Base-by-base conservation (phyloP, 37 sponge, comb jelly and placozoan genomes). In the Oscarella lobularis region DNA sequence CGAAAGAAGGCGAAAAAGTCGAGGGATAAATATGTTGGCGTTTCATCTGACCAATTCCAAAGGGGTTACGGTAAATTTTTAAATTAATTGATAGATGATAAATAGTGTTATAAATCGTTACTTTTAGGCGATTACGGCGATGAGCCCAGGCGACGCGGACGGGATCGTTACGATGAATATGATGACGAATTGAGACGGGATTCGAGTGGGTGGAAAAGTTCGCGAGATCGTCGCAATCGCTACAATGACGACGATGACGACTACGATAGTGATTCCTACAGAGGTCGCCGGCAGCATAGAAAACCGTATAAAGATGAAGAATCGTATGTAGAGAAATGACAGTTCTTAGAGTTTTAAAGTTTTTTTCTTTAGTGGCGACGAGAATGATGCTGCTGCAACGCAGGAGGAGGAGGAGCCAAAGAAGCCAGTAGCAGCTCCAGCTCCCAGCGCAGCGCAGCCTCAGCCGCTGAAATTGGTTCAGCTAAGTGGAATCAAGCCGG, bases 11-110 rank as follows among this genome's bases (percentile, higher is more conserved):
- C 99, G 37, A 86, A 86, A 54, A 81, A 84, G 38, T 85, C 87
- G 66, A 82, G 92, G 39, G 99, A 98, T 72, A 98, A 98, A 78
- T 98, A 82, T 77, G 86, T 93, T 37, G 99, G 99, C 20, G 78
- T 84, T 40, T 98, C 99, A 20, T 83, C 89, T 6, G 84, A 90
- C 0, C 87, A 90, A 39, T 67, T 78, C 6, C 29, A 36, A 30
- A 32, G 31, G 31, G 76, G 41, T 81, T 91, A 91, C 83, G 87
- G 92, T 91, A 39, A 85, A 86, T 75, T 9, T 2, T 2, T 4
- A 37, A 31, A 2, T 2, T 73, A n/a, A n/a, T n/a, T n/a, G n/a
- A n/a, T 67, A 67, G 69, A 35, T 67, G 69, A 67, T 3, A n/a
- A n/a, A n/a, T n/a, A n/a, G n/a, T n/a, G n/a, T n/a, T n/a, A n/a